Evolutionary conservation across 1,140 invertebrate species (phyloP), one percentile per base, ranked within the genome.

Genomic region (Leptestheria dahalacensis): DNA sequence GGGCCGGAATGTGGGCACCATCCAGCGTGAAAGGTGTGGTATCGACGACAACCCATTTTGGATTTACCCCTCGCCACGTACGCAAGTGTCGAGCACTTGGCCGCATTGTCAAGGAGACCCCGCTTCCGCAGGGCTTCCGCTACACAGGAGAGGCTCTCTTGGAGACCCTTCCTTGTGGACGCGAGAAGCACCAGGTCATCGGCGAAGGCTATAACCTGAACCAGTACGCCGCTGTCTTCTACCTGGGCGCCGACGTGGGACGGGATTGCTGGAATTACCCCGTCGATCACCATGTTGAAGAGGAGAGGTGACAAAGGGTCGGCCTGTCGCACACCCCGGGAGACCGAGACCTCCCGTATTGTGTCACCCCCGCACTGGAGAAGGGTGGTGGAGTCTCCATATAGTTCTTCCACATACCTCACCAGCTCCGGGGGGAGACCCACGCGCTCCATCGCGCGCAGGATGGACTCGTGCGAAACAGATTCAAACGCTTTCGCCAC

Each of bases 401-500:
- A 65, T 3, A 59, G 6, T 28, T 51, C 26, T 6, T 10, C 18
- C 4, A 66, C 20, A 9, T 57, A 10, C 11, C 57, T 24, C 46
- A 60, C 26, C 10, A 67, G 62, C 3, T 23, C 15, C 12, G 52
- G 20, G 18, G 41, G 46, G 6, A 61, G 9, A 11, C 58, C 55
- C 4, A 61, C 24, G 6, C 57, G 24, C 1, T 23, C 33, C 0
- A 73, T 57, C 0, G 62, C 62, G 0, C 54, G 24, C 0, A 57
- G 0, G 0, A 70, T 59, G 1, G 69, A 58, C 0, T 57, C 15
- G 28, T 69, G 68, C 0, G 65, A 59, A 0, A 74, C 68, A 0
- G 68, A 65, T 29, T 72, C 71, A 52, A 75, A 74, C 0, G 69
- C 68, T 20, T 66, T 67, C 15, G 52, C 50, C 0, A 67, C 25